phyloP scores from a whole-genome alignment of 2,113 vertebrate species.

The Merops nubicus region DNA sequence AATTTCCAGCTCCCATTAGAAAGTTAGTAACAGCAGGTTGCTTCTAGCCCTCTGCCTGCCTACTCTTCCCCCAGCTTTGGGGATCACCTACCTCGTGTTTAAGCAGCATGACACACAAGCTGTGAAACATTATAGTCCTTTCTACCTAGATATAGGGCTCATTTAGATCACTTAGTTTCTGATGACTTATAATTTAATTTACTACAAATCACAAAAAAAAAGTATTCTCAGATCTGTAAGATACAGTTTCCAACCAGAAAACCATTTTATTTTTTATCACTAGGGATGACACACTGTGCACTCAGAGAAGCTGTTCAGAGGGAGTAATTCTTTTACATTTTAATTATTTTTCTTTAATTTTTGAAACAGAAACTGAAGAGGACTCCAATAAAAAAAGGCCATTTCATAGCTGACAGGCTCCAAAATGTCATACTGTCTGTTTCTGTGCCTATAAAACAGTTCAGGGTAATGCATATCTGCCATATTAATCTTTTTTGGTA shows the following conservation, averaged over 20 bases:
- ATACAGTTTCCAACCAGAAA: background rate
- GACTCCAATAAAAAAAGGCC: background rate
- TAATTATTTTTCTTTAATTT: background rate
- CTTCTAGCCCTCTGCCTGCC: background rate
- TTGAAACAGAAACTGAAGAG: background rate
- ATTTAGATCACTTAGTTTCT: background rate
- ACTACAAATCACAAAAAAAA: background rate
- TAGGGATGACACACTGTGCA: background rate
- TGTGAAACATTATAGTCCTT: background rate
- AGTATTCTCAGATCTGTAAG: background rate
- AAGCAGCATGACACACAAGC: background rate
- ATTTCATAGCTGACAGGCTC: slow-evolving; percentile 12
- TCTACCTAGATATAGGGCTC: background rate
- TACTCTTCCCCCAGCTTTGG: background rate
- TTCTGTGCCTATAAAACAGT: background rate
- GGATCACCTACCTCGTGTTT: background rate
- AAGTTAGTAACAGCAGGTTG: background rate
- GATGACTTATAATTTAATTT: background rate
- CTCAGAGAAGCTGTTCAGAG: background rate
- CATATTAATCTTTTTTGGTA: background rate
- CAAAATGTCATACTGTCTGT: background rate
- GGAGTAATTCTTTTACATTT: background rate
- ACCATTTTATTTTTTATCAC: background rate
- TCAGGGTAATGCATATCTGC: background rate
- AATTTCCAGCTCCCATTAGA: background rate